These are phyloP conservation scores for Corythucha ciliata DNA, from an alignment of 2,888 invertebrate genomes.

Conservation along the genomic window DNA sequence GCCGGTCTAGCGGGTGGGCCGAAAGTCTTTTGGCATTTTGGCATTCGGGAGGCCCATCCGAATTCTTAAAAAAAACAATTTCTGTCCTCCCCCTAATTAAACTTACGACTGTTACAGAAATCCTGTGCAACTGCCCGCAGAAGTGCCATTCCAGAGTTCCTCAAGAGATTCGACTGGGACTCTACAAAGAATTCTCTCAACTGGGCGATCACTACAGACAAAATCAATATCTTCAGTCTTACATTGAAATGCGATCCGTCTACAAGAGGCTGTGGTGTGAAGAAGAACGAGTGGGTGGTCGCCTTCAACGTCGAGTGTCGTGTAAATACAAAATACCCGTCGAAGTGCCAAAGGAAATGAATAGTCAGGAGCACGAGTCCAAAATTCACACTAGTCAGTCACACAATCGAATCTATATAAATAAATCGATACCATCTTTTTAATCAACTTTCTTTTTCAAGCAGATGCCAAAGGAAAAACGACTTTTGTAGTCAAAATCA, in stretches of 20 bases:
- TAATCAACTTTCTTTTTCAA: constrained; percentile 19
- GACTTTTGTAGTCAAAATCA: constrained; percentile 23
- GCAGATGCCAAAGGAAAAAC: constrained; percentile 29
- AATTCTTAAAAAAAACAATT: too few relatives aligned
- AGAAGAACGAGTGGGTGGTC: constrained; percentile 34
- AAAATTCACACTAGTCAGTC: constrained; percentile 27
- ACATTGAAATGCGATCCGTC: constrained; percentile 44
- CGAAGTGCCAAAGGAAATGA: not conserved
- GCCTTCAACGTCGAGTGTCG: constrained; percentile 43
- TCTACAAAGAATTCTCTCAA: constrained; percentile 46
- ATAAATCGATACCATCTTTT: too few relatives aligned
- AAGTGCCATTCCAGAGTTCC: constrained; percentile 47
- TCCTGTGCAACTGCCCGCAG: constrained; percentile 48
- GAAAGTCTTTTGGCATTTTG: too few relatives aligned
- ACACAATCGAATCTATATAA: not conserved
- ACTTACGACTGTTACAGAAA: constrained; percentile 41
- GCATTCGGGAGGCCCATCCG: too few relatives aligned
- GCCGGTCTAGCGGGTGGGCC: too few relatives aligned
- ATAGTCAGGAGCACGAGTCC: constrained; percentile 10
- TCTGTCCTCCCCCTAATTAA: too few relatives aligned
- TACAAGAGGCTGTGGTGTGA: constrained; percentile 36
- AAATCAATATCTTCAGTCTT: constrained; percentile 45
- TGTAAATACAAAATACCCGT: constrained; percentile 47
- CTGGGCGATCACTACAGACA: constrained; percentile 45
- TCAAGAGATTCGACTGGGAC: constrained; percentile 42